phyloP scores from a whole-genome alignment of 2,113 vertebrate genomes.

The Xenopus borealis region DNA sequence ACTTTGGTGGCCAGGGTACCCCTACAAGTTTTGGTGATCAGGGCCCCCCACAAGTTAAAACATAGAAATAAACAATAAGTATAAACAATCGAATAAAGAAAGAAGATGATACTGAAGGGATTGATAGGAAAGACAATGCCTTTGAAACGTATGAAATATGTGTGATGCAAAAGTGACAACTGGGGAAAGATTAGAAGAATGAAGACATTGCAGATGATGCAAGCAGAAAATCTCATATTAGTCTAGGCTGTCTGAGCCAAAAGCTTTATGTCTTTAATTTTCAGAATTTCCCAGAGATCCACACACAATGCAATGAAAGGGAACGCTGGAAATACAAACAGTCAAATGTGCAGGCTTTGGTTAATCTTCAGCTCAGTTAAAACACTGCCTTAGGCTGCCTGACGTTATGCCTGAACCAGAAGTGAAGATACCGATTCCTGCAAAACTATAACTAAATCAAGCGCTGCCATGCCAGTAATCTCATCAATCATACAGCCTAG shows the following conservation, averaged over 20 bases:
- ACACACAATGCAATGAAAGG: background rate
- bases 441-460: conserved; percentile 1
- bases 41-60: too few relatives aligned
- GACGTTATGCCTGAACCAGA: conserved; percentile 5
- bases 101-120: too few relatives aligned
- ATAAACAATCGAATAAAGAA: too few relatives aligned
- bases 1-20: too few relatives aligned
- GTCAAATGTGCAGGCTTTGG: background rate
- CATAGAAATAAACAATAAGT: too few relatives aligned
- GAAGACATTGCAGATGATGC: conserved; percentile 14
- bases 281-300: background rate
- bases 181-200: background rate
- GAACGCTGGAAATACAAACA: background rate
- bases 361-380: conserved; percentile 8
- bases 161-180: background rate
- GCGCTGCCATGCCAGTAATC: too few relatives aligned
- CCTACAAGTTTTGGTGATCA: too few relatives aligned
- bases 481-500: conserved; percentile 1
- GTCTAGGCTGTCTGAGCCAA: conserved; percentile 10
- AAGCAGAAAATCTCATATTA: background rate
- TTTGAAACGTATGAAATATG: too few relatives aligned
- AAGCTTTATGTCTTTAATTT: conserved; percentile 2
- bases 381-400: conserved; percentile 6
- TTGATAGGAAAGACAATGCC: too few relatives aligned
- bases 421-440: background rate